phyloP scores from a whole-genome alignment of 1,140 invertebrate genomes.

The Metopolophium dirhodum region DNA sequence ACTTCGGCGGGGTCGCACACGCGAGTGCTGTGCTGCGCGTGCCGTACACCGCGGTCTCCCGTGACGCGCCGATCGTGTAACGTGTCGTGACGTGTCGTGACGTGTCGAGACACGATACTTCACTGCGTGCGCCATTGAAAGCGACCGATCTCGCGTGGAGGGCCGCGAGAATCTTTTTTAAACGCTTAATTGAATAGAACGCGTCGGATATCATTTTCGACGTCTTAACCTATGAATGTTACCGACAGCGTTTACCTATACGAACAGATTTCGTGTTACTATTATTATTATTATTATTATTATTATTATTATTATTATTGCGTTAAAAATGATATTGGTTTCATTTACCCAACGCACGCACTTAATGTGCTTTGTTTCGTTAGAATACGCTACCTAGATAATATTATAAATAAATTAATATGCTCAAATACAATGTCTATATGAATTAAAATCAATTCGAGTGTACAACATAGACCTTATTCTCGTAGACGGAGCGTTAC shows the following conservation, averaged over 20 bases:
- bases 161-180: conserved; percentile 2
- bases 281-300: too few relatives aligned
- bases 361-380: too few relatives aligned
- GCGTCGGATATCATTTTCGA: neutral
- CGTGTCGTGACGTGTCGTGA: neutral
- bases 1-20: neutral
- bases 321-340: too few relatives aligned
- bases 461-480: too few relatives aligned
- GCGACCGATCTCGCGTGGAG: neutral
- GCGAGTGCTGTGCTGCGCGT: neutral
- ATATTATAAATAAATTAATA: too few relatives aligned
- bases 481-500: too few relatives aligned
- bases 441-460: too few relatives aligned
- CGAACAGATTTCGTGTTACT: neutral
- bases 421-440: too few relatives aligned
- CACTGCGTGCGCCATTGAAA: neutral
- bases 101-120: neutral
- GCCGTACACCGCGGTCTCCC: neutral
- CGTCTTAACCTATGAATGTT: neutral
- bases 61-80: neutral
- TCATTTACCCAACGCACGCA: too few relatives aligned
- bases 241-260: neutral
- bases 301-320: too few relatives aligned
- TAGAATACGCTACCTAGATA: too few relatives aligned
- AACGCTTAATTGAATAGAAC: conserved; percentile 29